Base-by-base conservation (phyloP, 1,140 invertebrate genomes). In the Atta cephalotes region DNA sequence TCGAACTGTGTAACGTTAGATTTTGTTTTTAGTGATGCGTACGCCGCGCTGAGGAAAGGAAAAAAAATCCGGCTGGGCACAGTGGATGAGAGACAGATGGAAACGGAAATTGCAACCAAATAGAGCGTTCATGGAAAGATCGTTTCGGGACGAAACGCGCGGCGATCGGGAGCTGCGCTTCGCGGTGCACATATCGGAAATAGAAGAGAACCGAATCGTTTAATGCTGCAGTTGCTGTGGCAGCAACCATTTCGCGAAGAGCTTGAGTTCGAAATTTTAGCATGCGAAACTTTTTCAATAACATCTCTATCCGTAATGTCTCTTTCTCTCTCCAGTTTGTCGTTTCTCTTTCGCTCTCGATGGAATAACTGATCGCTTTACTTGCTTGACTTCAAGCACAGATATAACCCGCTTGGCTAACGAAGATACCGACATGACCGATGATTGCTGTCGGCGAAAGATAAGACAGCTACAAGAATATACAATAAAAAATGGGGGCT, bases 81-180 rank as follows among this genome's bases (percentile, higher is more conserved):
- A 78, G 58, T 72, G 72, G 87, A 86, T 85, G 87, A 89, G 87
- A 89, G 82, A 89, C 85, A 86, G 88, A 89, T 89, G 87, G 87
- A 78, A 89, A 86, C 87, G 88, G 88, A 89, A 89, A 89, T 89
- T 89, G 88, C 88, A 62, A 81, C 68, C 82, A 89, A 89, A 89
- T 88, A 74, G 80, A 62, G 56, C 70, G 56, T 51, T 35, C 70
- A 77, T 62, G 58, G 84, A 82, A 85, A 66, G 53, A 77, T 60
- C 81, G 82, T 25, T 25, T 25, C 25, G 25, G 25, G 51, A 53
- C 66, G 39, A 78, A 49, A 21, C 16, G 9, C 16, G 31, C 14
- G 7, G 31, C n/a, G 62, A 31, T n/a, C 28, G 51, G 45, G 56
- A 31, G 25, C 28, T 5, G 21, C 7, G 74, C 51, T 56, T 51